Evolutionary conservation across 2,888 invertebrate genomes (phyloP).

Genomic region (Bellardia pandia): DNA sequence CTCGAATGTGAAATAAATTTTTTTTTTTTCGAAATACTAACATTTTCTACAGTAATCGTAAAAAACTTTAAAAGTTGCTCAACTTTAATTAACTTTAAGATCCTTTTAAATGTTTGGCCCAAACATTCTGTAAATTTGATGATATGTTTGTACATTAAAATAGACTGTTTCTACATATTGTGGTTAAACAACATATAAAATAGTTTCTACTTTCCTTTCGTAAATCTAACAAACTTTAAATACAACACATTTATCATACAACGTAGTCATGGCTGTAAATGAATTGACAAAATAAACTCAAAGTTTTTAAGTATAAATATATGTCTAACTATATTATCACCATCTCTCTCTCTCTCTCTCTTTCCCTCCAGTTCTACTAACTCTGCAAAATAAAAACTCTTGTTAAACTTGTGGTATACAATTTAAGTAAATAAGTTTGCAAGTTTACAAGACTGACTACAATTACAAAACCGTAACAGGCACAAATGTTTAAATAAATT

Average conservation of each 20-base stretch:
- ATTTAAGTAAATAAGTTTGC: conserved; percentile 6
- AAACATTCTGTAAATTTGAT: too few relatives aligned
- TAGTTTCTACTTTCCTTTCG: neutral
- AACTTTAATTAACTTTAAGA: too few relatives aligned
- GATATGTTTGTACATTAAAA: too few relatives aligned
- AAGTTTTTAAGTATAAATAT: neutral
- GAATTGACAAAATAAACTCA: neutral
- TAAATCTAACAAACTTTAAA: neutral
- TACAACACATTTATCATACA: neutral
- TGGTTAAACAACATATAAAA: neutral
- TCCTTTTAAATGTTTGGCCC: too few relatives aligned
- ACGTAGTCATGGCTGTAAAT: neutral
- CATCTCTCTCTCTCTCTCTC: too few relatives aligned
- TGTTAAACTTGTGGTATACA: conserved; percentile 1
- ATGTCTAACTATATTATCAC: too few relatives aligned
- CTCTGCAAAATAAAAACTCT: neutral
- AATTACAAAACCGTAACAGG: neutral
- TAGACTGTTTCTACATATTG: too few relatives aligned
- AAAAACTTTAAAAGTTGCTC: too few relatives aligned
- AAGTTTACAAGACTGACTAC: neutral
- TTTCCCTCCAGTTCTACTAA: too few relatives aligned
- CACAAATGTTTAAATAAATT: neutral
- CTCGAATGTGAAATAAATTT: too few relatives aligned
- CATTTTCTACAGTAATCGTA: too few relatives aligned
- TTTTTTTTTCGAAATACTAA: too few relatives aligned